Conservation (phyloP, 2,797 vertebrate species). For the Sebastes cheni region DNA sequence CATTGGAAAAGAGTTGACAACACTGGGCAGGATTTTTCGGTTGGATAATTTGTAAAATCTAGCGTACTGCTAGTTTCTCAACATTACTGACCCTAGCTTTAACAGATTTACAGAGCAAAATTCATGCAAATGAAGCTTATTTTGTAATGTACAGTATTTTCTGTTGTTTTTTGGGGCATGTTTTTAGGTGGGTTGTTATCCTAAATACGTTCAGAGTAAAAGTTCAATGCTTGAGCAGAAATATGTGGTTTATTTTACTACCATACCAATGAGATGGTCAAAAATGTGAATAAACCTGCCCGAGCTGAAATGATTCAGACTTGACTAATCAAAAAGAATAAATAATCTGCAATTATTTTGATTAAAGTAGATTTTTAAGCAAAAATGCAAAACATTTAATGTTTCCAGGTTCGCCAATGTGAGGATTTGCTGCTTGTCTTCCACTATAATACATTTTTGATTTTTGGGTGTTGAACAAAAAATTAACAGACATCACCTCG, state of each 20-base stretch:
- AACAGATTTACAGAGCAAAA: no score
- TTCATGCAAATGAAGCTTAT: no score
- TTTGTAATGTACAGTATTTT: no score
- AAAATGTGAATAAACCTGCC: not conserved
- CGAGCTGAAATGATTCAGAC: not conserved
- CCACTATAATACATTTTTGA: not conserved
- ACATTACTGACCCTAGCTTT: no score
- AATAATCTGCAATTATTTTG: not conserved
- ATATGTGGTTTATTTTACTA: not conserved
- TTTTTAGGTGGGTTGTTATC: not conserved
- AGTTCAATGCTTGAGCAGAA: not conserved
- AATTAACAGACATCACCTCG: rapidly evolving
- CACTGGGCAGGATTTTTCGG: no score
- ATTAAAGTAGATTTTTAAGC: not conserved
- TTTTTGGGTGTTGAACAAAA: not conserved
- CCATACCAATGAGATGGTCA: not conserved
- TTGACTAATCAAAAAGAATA: not conserved
- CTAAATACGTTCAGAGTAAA: not conserved
- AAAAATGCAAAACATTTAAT: not conserved
- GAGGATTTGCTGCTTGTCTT: not conserved
- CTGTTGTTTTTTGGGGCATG: not conserved
- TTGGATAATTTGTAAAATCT: no score
- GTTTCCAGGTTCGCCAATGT: not conserved
- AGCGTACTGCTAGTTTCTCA: no score
- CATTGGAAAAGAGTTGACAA: no score